Evolutionary conservation across 2,888 invertebrate species (phyloP), one percentile per base, ranked within the genome.

Genomic region (Noctua comes): DNA sequence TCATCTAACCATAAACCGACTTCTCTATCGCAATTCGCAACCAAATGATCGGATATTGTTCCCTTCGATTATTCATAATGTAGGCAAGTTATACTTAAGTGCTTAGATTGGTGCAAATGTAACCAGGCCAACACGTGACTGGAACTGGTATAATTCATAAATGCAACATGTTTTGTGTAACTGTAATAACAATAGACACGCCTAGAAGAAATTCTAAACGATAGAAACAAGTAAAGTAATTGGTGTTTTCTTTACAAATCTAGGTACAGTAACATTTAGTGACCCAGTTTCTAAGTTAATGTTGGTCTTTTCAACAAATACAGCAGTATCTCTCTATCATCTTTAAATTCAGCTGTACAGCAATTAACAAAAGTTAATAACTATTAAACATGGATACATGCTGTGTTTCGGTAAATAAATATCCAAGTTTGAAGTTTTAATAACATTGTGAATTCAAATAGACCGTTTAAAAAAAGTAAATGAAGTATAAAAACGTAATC

Each of bases 21-120:
- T 79, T 80, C 75, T 80, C 80, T 88, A 86, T 90, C 85, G 87
- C 85, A 86, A 87, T 77, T 90, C 85, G 87, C 84, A 86, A 86
- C 79, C 69, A 70, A 83, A 86, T 82, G 80, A 81, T 89, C 88
- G 83, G 80, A 86, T 85, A 88, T 89, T 88, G 86, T 87, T 88
- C 86, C 80, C 84, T 87, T 86, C 72, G 66, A 85, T 88, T 83
- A 88, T 68, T 68, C 36, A 57, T 78, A 46, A 21, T 51, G 31
- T 88, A 77, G 43, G 66, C 43, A 66, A 43, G 6, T 43, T 43
- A 77, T 83, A 71, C 24, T 6, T 72, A 57, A 77, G 77, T 79
- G 75, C 73, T 71, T 31, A 65, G 65, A 77, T 82, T 80, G 77
- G 70, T 78, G 77, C 74, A 80, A 75, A 82, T 73, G n/a, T 59